Evolutionary conservation across 1,140 invertebrate genomes (phyloP).

Genomic region (Pseudoatta argentina): DNA sequence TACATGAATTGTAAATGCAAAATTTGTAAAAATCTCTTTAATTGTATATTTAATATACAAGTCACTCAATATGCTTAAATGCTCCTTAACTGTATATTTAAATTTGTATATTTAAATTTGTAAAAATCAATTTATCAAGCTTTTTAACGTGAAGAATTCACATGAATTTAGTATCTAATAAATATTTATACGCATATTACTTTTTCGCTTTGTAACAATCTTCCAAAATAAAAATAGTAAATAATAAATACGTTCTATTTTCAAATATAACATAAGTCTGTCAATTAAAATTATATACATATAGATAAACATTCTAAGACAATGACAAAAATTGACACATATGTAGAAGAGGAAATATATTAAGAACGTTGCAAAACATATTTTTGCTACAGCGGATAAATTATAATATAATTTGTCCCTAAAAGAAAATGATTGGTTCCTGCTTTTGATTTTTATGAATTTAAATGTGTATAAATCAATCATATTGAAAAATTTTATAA

Average conservation of each 20-base stretch:
- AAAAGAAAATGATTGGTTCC: neutral
- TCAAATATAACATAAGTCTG: neutral
- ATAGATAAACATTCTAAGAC: neutral
- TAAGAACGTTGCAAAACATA: neutral
- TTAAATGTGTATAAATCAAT: no score
- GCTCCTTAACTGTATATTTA: neutral
- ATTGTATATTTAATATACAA: no score
- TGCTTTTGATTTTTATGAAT: no score
- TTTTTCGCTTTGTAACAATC: slow-evolving; percentile 8
- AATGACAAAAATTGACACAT: neutral
- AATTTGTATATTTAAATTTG: slow-evolving; percentile 16
- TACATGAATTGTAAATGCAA: neutral
- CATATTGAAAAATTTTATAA: no score
- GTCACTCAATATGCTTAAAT: no score
- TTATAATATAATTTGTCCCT: slow-evolving; percentile 25
- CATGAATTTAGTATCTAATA: neutral
- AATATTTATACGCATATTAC: neutral
- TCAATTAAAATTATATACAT: neutral
- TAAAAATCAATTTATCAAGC: neutral
- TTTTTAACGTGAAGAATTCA: neutral
- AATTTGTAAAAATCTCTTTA: neutral
- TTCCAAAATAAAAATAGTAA: neutral
- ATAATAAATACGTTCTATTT: neutral
- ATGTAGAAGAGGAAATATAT: neutral
- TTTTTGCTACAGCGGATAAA: neutral